Conservation (phyloP, 2,888 invertebrate genomes). For the Drosophila paramelanica region DNA sequence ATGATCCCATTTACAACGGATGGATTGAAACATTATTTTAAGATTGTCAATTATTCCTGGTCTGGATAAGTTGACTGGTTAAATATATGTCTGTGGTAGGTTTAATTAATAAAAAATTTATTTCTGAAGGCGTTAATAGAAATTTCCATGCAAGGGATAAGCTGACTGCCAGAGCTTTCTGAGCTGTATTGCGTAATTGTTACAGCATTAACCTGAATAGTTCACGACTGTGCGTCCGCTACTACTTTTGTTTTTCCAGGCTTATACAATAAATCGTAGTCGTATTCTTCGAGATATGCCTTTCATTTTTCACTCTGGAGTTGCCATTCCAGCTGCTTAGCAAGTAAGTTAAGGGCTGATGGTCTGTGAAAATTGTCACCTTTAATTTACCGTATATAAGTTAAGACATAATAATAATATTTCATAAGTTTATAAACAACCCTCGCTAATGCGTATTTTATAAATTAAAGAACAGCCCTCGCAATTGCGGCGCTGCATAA, state of each 20-base stretch:
- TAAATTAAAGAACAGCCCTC: too few relatives aligned
- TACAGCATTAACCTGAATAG: conserved; percentile 5
- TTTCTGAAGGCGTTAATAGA: too few relatives aligned
- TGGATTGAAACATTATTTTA: too few relatives aligned
- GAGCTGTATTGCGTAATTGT: conserved; percentile 39
- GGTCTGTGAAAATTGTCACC: conserved; percentile 44
- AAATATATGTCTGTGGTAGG: too few relatives aligned
- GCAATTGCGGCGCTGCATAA: too few relatives aligned
- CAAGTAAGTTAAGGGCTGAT: conserved; percentile 14
- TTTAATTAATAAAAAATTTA: too few relatives aligned
- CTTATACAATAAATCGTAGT: conserved; percentile 73
- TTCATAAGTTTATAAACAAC: not conserved
- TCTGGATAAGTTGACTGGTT: too few relatives aligned
- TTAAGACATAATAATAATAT: not conserved
- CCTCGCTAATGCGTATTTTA: not conserved
- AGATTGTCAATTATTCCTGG: too few relatives aligned
- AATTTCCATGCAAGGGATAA: conserved; percentile 43
- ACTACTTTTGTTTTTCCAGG: conserved; percentile 42
- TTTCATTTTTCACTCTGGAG: conserved; percentile 42
- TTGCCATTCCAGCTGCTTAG: conserved; percentile 20
- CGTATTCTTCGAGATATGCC: conserved; percentile 37
- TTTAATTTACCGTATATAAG: conserved; percentile 28
- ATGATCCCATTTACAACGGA: too few relatives aligned
- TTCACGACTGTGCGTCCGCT: conserved; percentile 1
- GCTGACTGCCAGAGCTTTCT: conserved; percentile 23